A percentile compares a stretch with the other conserved stretches of the same genome.
Conservation (phyloP, 1,140 invertebrate genomes). For the Oryctes rhinoceros region DNA sequence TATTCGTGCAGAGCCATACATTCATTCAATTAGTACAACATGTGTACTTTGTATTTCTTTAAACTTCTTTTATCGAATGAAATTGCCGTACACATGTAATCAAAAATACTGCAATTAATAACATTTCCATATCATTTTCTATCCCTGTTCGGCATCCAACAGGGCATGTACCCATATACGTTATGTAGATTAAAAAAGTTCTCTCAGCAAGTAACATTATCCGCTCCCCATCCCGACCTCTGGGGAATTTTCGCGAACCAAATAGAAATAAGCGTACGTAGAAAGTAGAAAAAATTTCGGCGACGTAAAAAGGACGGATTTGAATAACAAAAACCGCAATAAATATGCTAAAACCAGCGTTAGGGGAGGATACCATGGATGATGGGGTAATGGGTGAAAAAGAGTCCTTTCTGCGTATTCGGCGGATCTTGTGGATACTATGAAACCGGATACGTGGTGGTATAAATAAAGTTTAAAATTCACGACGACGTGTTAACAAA, state of each 20-base stretch:
- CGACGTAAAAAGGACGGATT: constrained; percentile 7
- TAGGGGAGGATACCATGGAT: neutral
- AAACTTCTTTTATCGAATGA: too few relatives aligned
- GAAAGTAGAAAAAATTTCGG: neutral
- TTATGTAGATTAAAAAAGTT: constrained; percentile 23
- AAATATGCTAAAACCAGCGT: constrained; percentile 3
- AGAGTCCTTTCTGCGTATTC: neutral
- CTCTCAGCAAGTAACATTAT: neutral
- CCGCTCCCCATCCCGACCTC: neutral
- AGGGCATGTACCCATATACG: neutral
- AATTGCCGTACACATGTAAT: too few relatives aligned
- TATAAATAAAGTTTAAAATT: constrained; percentile 7
- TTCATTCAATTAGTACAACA: too few relatives aligned
- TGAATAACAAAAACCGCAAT: constrained; percentile 10
- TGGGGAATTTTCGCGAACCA: neutral
- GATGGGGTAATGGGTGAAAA: neutral
- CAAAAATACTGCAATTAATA: too few relatives aligned
- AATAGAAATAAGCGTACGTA: neutral
- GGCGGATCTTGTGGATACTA: neutral
- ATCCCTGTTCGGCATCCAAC: too few relatives aligned
- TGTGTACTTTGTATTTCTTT: too few relatives aligned
- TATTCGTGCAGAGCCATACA: too few relatives aligned
- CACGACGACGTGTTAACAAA: neutral
- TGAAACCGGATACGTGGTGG: neutral
- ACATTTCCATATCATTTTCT: too few relatives aligned